Percentiles rank a stretch among this genome's conserved stretches.
These are phyloP conservation scores for Biston betularia DNA, from an alignment of 2,888 invertebrate species.

Conservation along the genomic window DNA sequence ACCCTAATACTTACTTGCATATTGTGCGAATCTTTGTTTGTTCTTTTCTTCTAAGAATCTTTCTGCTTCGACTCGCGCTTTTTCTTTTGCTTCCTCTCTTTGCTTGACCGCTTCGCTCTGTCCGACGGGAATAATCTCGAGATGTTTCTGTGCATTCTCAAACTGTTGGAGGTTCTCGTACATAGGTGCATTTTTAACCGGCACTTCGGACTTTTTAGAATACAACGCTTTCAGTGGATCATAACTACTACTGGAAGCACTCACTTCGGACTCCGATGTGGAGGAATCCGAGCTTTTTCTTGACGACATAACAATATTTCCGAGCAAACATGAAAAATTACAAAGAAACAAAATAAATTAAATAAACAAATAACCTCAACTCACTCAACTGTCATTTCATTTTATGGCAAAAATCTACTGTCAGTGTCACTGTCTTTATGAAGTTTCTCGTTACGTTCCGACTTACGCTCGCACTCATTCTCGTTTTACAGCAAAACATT, in stretches of 20 bases:
- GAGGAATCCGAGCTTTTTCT: slow-evolving; percentile 67
- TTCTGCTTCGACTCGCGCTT: slow-evolving; percentile 57
- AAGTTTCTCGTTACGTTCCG: slow-evolving; percentile 40
- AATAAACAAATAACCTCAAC: not conserved
- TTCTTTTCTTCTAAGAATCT: slow-evolving; percentile 69
- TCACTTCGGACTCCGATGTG: slow-evolving; percentile 75
- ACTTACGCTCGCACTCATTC: slow-evolving; percentile 25
- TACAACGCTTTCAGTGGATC: slow-evolving; percentile 90
- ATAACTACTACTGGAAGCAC: slow-evolving; percentile 82
- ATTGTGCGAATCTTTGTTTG: slow-evolving; percentile 73
- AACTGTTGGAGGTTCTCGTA: slow-evolving; percentile 90
- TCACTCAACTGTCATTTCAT: not conserved
- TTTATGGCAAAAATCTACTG: not conserved
- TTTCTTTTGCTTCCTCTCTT: slow-evolving; percentile 68
- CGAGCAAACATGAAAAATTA: slow-evolving; percentile 26
- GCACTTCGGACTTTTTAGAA: slow-evolving; percentile 82
- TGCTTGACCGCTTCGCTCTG: slow-evolving; percentile 60
- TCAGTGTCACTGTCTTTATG: not conserved
- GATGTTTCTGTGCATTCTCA: slow-evolving; percentile 60
- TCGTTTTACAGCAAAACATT: not conserved
- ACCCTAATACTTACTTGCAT: slow-evolving; percentile 75
- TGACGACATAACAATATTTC: slow-evolving; percentile 59
- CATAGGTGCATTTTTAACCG: slow-evolving; percentile 84
- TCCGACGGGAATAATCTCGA: slow-evolving; percentile 63
- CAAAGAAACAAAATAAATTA: slow-evolving; percentile 28